A percentile compares a stretch with the other conserved stretches of the same genome.
phyloP scores from a whole-genome alignment of 2,113 vertebrate species.

The Isichthys henryi region DNA sequence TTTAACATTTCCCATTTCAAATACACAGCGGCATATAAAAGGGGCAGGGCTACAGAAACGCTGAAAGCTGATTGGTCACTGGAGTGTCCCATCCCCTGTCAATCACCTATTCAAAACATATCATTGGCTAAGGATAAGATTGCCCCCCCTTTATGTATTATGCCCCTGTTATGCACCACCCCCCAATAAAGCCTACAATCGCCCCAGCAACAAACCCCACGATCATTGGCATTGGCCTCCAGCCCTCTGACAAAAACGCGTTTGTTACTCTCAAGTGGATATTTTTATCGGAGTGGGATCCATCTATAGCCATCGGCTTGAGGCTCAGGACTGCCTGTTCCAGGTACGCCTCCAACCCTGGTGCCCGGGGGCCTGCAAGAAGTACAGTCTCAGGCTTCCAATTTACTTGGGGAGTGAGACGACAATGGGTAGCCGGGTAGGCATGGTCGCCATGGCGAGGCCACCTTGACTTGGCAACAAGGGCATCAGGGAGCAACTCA shows the following conservation, averaged over 20 bases:
- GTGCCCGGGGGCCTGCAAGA: neutral
- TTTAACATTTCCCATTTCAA: neutral
- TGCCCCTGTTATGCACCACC: neutral
- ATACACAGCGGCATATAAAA: neutral
- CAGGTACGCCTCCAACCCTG: neutral
- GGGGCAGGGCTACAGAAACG: neutral
- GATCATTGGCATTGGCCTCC: neutral
- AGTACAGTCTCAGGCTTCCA: neutral
- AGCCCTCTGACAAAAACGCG: neutral
- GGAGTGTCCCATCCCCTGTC: neutral
- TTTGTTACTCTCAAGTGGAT: neutral
- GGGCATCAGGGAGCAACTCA: neutral
- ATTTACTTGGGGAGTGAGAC: neutral
- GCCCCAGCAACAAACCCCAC: neutral
- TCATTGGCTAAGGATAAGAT: neutral
- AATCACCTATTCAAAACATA: neutral
- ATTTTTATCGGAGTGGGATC: constrained; percentile 16
- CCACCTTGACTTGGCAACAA: neutral
- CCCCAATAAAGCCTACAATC: neutral
- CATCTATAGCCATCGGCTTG: neutral
- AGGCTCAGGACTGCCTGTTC: neutral
- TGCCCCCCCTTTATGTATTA: neutral
- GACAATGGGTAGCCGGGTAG: neutral
- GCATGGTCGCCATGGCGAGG: neutral
- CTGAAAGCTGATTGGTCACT: neutral